A percentile compares a stretch with the other conserved stretches of the same genome.
These are phyloP conservation scores for Pelagia noctiluca DNA, from an alignment of 30 jellyfish, hydroid and myxozoan genomes.

Conservation along the genomic window DNA sequence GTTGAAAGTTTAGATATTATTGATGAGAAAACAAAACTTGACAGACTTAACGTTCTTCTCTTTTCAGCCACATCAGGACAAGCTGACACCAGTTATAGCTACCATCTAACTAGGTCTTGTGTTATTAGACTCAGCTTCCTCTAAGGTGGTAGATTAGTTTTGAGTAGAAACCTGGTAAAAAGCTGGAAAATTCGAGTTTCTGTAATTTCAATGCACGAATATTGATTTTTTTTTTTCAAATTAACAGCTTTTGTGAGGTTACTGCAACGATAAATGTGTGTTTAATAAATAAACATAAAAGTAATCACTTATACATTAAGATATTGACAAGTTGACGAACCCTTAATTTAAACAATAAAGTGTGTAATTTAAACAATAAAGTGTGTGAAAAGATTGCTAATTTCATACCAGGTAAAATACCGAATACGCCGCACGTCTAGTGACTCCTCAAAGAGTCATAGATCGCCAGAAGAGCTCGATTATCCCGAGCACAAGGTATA, in stretches of 20 bases:
- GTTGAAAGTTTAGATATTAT: not conserved
- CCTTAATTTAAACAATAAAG: too few species aligned
- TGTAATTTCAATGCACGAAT: too few species aligned
- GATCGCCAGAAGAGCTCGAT: constrained; percentile 59
- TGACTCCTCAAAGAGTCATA: constrained; percentile 32
- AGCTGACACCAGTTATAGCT: too few species aligned
- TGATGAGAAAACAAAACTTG: not conserved
- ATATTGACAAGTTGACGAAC: not conserved
- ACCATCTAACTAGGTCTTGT: too few species aligned
- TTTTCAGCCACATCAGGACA: not conserved
- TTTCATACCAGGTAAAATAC: constrained; percentile 37
- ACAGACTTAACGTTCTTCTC: not conserved
- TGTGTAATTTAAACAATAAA: not conserved
- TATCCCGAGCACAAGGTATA: constrained; percentile 30
- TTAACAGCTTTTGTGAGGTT: not conserved
- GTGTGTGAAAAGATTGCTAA: not conserved
- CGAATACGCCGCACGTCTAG: constrained; percentile 65
- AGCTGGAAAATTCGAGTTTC: too few species aligned
- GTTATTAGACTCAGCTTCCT: too few species aligned
- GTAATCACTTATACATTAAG: not conserved
- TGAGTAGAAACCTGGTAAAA: too few species aligned
- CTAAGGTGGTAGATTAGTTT: too few species aligned
- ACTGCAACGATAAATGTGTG: not conserved
- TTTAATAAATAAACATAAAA: too few species aligned
- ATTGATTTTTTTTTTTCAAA: too few species aligned